Conservation (phyloP, 2,113 vertebrate genomes). For the Monarcha castaneiventris region DNA sequence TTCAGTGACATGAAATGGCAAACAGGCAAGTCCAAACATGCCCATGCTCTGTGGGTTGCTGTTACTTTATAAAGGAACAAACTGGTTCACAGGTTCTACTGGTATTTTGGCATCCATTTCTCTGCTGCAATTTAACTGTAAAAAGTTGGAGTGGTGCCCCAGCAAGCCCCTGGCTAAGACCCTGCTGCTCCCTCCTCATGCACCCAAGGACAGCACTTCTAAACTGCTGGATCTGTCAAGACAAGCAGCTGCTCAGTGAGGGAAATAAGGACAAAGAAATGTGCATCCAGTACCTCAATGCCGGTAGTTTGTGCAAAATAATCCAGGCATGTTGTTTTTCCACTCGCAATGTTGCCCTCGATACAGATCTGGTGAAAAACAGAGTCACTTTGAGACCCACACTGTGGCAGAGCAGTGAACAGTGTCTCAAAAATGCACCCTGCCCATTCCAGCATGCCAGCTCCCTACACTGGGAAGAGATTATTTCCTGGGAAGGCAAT, state of each 20-base stretch:
- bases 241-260: background rate
- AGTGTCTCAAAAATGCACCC: background rate
- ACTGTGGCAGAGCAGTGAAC: background rate
- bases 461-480: background rate
- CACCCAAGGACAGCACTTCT: background rate
- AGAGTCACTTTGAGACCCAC: background rate
- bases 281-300: slow-evolving; percentile 79
- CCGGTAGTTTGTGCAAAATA: slow-evolving; percentile 83
- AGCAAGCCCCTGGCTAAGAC: background rate
- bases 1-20: background rate
- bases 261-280: background rate
- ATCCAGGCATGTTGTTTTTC: slow-evolving; percentile 93
- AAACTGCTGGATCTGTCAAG: background rate
- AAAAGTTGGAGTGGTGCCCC: background rate
- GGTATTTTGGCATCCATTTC: background rate
- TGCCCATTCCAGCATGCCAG: background rate
- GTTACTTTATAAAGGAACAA: background rate
- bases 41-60: background rate
- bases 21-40: background rate
- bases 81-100: background rate
- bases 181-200: background rate
- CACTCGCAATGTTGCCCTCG: slow-evolving; percentile 94
- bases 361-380: slow-evolving; percentile 83
- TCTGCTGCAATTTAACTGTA: background rate
- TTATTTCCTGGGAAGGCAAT: background rate